phyloP scores from a whole-genome alignment of 2,797 vertebrate species.

The Apogon hyalosoma region DNA sequence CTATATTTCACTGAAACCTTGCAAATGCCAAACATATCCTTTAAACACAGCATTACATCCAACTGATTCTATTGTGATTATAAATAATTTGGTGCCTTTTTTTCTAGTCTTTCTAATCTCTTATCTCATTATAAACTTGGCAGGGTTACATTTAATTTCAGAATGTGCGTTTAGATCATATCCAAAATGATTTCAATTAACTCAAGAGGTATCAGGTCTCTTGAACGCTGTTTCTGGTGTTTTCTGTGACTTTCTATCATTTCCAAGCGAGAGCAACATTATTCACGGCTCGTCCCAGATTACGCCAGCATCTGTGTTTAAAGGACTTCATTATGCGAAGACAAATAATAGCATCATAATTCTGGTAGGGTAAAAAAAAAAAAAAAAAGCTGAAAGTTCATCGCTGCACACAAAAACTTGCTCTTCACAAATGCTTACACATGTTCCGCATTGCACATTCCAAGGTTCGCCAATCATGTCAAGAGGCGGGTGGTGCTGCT shows the following conservation, averaged over 20 bases:
- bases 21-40: not conserved
- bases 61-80: conserved; percentile 3
- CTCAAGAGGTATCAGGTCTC: not conserved
- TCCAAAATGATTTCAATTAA: conserved; percentile 5
- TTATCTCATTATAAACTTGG: conserved; percentile 3
- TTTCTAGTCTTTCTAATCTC: conserved; percentile 12
- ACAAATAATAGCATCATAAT: not conserved
- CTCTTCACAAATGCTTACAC: conserved; percentile 16
- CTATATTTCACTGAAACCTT: not conserved
- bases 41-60: not conserved
- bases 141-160: conserved; percentile 7
- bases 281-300: not conserved
- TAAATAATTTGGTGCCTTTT: not conserved
- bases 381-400: not conserved
- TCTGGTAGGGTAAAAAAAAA: not conserved
- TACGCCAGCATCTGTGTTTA: not conserved
- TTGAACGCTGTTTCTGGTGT: not conserved
- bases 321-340: not conserved
- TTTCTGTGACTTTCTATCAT: not conserved
- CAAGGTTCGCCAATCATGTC: conserved; percentile 37
- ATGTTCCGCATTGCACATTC: conserved; percentile 34
- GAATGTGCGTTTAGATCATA: conserved; percentile 14
- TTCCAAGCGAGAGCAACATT: not conserved
- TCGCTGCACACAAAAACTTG: not conserved
- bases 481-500: conserved; percentile 36